Conservation (phyloP, 2,113 vertebrate species). For the Rynchops niger region DNA sequence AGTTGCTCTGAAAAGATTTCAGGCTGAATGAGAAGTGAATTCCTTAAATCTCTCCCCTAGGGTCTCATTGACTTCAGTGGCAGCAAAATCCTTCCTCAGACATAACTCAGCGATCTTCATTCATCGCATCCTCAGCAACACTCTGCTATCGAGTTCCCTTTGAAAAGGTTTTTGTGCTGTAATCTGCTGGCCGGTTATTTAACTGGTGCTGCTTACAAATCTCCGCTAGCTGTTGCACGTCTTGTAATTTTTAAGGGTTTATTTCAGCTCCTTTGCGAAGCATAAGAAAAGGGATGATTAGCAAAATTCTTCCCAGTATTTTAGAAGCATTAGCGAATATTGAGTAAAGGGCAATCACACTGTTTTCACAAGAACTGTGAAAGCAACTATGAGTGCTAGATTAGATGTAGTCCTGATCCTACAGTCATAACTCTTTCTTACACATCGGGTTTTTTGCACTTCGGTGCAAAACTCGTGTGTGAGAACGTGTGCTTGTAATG, state of each 20-base stretch:
- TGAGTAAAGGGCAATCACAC: background rate
- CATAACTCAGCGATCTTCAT: background rate
- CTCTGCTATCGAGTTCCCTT: background rate
- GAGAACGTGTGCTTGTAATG: background rate
- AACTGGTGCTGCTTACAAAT: background rate
- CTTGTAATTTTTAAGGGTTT: conserved; percentile 1
- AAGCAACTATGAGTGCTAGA: background rate
- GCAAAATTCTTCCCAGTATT: background rate
- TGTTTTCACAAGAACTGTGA: background rate
- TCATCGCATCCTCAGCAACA: background rate
- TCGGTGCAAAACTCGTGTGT: background rate
- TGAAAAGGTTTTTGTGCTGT: background rate
- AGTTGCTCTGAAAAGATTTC: background rate
- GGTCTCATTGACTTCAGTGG: background rate
- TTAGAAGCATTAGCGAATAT: conserved; percentile 11
- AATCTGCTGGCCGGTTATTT: background rate
- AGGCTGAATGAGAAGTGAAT: conserved; percentile 4
- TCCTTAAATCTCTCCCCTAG: conserved; percentile 6
- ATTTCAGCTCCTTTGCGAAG: conserved; percentile 1
- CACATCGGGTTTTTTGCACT: background rate
- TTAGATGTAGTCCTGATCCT: background rate
- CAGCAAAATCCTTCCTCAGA: background rate
- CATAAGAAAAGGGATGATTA: background rate
- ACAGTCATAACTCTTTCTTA: background rate
- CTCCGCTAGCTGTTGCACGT: background rate